phyloP scores from a whole-genome alignment of 1,140 invertebrate species.

The Euschistus heros region DNA sequence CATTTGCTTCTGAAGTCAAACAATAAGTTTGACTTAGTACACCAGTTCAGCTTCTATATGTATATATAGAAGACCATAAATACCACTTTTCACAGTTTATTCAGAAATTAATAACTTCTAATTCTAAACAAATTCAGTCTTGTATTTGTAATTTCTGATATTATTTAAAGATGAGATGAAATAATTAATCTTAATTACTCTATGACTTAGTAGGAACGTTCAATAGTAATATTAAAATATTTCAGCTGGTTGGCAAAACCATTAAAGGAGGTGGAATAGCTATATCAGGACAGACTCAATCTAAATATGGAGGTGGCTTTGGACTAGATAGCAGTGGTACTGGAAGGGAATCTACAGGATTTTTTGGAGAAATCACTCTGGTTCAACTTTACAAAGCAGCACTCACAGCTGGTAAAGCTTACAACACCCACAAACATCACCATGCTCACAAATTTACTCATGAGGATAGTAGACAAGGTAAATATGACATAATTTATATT shows the following conservation, averaged over 20 bases:
- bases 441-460: constrained; percentile 67
- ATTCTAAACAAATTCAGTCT: too few species aligned
- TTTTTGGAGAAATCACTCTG: constrained; percentile 66
- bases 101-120: too few species aligned
- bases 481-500: neutral
- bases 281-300: constrained; percentile 60
- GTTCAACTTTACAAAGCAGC: constrained; percentile 65
- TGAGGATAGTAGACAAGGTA: constrained; percentile 38
- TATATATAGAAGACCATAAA: too few species aligned
- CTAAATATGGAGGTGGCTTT: constrained; percentile 44
- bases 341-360: constrained; percentile 42
- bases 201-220: too few species aligned
- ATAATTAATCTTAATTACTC: too few species aligned
- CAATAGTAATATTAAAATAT: neutral
- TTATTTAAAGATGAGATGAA: too few species aligned
- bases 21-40: too few species aligned
- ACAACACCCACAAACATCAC: constrained; percentile 72
- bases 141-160: too few species aligned
- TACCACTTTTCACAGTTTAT: too few species aligned
- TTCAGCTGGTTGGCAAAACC: constrained; percentile 61
- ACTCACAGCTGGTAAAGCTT: constrained; percentile 66
- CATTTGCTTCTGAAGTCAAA: too few species aligned
- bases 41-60: too few species aligned
- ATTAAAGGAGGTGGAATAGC: constrained; percentile 64
- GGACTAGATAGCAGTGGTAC: constrained; percentile 36